These are phyloP conservation scores for Drosophila phalerata DNA, from an alignment of 2,888 invertebrate species.

Conservation along the genomic window DNA sequence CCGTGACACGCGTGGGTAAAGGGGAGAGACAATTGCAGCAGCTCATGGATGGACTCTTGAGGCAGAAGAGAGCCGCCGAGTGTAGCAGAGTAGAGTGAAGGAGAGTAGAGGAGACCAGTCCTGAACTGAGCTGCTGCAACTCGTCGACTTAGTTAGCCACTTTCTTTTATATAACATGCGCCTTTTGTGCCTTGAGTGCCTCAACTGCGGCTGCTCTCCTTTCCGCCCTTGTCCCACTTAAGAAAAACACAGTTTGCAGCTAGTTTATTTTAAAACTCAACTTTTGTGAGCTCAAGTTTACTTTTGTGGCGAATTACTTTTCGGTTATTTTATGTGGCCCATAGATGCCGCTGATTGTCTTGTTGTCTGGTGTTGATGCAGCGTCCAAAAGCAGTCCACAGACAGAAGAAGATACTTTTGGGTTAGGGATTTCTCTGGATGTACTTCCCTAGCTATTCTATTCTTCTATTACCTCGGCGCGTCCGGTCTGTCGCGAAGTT, in stretches of 20 bases:
- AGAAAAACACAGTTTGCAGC: constrained; percentile 72
- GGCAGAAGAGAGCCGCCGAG: constrained; percentile 33
- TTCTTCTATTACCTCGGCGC: constrained; percentile 5
- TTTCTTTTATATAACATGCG: constrained; percentile 76
- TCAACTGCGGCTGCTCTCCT: constrained; percentile 1
- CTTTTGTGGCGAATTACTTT: constrained; percentile 79
- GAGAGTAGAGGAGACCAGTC: constrained; percentile 1
- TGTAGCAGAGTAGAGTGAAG: constrained; percentile 1
- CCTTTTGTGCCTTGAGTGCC: constrained; percentile 75
- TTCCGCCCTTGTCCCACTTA: constrained; percentile 19
- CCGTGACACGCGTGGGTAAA: constrained; percentile 33
- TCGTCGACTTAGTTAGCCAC: constrained; percentile 77
- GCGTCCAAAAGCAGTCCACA: constrained; percentile 29
- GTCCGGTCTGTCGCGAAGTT: constrained; percentile 63
- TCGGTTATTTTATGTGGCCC: constrained; percentile 79
- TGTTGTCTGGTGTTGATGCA: constrained; percentile 75
- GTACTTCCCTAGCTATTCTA: constrained; percentile 11
- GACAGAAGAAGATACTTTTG: constrained; percentile 23
- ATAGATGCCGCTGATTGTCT: constrained; percentile 69
- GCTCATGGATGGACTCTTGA: constrained; percentile 62
- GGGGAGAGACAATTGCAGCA: constrained; percentile 29
- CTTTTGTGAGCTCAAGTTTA: constrained; percentile 77
- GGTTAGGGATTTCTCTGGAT: constrained; percentile 22
- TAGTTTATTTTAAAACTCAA: constrained; percentile 81
- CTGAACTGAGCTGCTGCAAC: constrained; percentile 28